Conservation (phyloP, 2,888 invertebrate species). For the Rhabditoides inermis region DNA sequence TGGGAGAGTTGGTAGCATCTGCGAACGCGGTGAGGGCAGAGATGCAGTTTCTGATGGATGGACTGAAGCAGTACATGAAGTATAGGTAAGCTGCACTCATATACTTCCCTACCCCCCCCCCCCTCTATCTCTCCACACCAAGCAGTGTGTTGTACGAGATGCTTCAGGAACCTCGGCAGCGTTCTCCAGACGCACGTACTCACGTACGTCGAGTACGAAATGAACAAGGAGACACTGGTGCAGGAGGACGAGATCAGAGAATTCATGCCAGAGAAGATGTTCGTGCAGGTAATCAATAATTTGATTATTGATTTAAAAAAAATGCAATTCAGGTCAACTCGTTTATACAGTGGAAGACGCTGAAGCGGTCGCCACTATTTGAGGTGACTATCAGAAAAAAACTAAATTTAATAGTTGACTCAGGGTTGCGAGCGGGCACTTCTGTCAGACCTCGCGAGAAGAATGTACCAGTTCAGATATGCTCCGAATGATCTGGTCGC, state of each 20-base stretch:
- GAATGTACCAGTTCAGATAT: conserved; percentile 14
- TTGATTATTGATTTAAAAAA: too few relatives aligned
- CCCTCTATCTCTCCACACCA: too few relatives aligned
- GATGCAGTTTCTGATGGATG: conserved; percentile 27
- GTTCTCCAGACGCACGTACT: conserved; percentile 15
- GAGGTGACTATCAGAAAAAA: conserved; percentile 2
- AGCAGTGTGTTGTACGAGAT: background rate
- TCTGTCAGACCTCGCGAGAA: conserved; percentile 10
- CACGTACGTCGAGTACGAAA: conserved; percentile 21
- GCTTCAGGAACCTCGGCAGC: conserved; percentile 12
- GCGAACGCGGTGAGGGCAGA: conserved; percentile 17
- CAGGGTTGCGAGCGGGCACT: conserved; percentile 16
- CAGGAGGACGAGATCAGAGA: conserved; percentile 19
- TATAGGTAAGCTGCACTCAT: conserved; percentile 23
- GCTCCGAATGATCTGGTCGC: conserved; percentile 24
- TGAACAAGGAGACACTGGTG: conserved; percentile 16
- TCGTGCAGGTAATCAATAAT: too few relatives aligned
- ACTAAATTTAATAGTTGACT: too few relatives aligned
- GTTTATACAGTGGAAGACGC: too few relatives aligned
- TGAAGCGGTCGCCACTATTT: conserved; percentile 12
- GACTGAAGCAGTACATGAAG: conserved; percentile 28
- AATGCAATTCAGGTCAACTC: too few relatives aligned
- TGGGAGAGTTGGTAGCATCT: conserved; percentile 24
- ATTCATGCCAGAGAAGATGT: too few relatives aligned
- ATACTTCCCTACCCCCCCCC: too few relatives aligned